phyloP scores from a whole-genome alignment of 2,113 vertebrate species.

The Sturnus vulgaris region DNA sequence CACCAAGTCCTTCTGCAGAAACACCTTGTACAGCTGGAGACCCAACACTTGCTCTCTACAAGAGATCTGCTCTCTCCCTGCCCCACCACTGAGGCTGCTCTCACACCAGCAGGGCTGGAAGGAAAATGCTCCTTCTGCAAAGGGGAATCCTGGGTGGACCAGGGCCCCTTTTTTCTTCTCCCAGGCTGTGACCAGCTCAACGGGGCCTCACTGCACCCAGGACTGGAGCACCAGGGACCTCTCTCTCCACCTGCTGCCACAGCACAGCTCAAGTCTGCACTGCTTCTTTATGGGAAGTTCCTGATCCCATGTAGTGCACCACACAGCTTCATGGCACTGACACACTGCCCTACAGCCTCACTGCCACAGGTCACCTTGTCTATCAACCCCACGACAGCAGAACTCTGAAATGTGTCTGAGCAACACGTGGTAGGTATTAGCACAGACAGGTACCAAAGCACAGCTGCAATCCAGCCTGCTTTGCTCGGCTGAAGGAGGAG shows the following conservation, averaged over 20 bases:
- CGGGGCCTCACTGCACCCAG: rapidly evolving
- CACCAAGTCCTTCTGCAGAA: background rate
- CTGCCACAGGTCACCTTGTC: background rate
- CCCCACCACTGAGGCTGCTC: background rate
- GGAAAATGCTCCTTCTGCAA: background rate
- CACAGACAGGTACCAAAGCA: background rate
- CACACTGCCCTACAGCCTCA: background rate
- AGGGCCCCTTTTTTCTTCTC: background rate
- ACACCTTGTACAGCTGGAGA: background rate
- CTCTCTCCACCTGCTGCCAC: background rate
- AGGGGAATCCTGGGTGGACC: background rate
- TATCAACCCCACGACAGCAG: rapidly evolving
- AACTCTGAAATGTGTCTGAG: background rate
- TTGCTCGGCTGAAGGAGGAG: background rate
- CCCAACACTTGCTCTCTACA: background rate
- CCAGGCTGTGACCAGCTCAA: background rate
- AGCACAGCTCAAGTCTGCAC: background rate
- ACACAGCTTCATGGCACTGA: background rate
- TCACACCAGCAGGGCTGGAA: background rate
- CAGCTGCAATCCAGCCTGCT: background rate
- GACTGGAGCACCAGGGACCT: rapidly evolving
- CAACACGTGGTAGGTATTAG: rapidly evolving
- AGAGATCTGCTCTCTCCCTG: background rate
- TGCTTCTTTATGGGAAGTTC: background rate
- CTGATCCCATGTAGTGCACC: background rate